phyloP scores from a whole-genome alignment of 1,140 invertebrate genomes.

The Macrosteles quadrilineatus region DNA sequence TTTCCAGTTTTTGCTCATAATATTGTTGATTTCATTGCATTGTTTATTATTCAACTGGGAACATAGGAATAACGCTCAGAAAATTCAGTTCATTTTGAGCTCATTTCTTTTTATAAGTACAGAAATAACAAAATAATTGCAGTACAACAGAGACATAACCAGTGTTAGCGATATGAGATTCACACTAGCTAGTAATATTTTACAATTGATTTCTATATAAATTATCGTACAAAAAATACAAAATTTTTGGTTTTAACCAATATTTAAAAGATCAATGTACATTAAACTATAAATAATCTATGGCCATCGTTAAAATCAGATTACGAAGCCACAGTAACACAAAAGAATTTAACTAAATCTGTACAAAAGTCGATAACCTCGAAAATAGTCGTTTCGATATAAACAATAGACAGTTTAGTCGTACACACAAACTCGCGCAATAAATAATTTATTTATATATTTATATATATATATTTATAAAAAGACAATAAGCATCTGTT shows the following conservation, averaged over 20 bases:
- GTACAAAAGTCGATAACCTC: neutral
- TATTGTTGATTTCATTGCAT: no score
- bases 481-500: constrained; percentile 22
- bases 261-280: neutral
- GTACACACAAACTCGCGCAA: constrained; percentile 23
- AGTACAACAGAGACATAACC: constrained; percentile 14
- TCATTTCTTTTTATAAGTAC: constrained; percentile 9
- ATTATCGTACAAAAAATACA: constrained; percentile 31
- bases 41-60: no score
- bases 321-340: constrained; percentile 5
- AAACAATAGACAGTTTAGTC: constrained; percentile 3
- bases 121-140: constrained; percentile 15
- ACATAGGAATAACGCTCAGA: no score
- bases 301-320: neutral
- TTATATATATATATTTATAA: constrained; percentile 23
- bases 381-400: neutral
- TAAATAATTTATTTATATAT: constrained; percentile 28
- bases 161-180: constrained; percentile 24
- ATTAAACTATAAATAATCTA: neutral
- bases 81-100: constrained; percentile 1
- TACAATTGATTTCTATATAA: constrained; percentile 13
- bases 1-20: no score
- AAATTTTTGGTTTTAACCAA: constrained; percentile 28
- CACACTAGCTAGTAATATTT: constrained; percentile 9
- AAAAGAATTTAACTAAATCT: neutral